Base-by-base conservation (phyloP, 2,113 vertebrate species). In the Cygnus buccinator region DNA sequence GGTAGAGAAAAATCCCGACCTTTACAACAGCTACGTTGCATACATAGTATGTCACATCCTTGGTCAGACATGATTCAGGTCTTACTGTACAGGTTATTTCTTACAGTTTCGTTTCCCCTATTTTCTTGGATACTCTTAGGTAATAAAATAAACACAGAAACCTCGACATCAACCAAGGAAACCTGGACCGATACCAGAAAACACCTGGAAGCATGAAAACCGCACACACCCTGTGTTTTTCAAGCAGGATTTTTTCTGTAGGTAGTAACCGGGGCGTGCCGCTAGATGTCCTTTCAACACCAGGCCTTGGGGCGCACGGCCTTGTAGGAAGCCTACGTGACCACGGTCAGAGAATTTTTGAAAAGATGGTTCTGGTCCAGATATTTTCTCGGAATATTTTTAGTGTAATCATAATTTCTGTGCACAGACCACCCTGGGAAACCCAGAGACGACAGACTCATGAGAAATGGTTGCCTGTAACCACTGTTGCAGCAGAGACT, bases 251-350 rank as follows among this genome's bases (percentile, higher is more conserved):
- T 50, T 19, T 76, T 48, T 81, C 31, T 28, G 8, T 3, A 46
- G 39, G 73, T 81, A 94, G 50, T 94, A 31, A 12, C 96, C 6
- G 1, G 5, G 1, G 13, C 8, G 0, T 12, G 87, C 95, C 96
- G 17, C 95, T 96, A 97, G 96, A 93, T 96, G 96, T 96, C 96
- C 94, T 63, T 61, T 65, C 70, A 94, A 70, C 88, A 90, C n/a
- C 89, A 79, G 87, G 68, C 59, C 90, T 86, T 3, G 28, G 2
- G 11, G 23, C 0, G 5, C 89, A 7, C 13, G 0, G 20, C 46
- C 46, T 2, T 11, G 3, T 1, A 14, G 68, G n/a, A 72, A 39
- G 18, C 20, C 41, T 16, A 3, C 0, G 1, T 37, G 39, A 55
- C 15, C 23, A 17, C 8, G 8, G 10, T n/a, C n/a, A 4, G 5